Conservation (phyloP, 2,888 invertebrate species). For the Tiliacea aurago region DNA sequence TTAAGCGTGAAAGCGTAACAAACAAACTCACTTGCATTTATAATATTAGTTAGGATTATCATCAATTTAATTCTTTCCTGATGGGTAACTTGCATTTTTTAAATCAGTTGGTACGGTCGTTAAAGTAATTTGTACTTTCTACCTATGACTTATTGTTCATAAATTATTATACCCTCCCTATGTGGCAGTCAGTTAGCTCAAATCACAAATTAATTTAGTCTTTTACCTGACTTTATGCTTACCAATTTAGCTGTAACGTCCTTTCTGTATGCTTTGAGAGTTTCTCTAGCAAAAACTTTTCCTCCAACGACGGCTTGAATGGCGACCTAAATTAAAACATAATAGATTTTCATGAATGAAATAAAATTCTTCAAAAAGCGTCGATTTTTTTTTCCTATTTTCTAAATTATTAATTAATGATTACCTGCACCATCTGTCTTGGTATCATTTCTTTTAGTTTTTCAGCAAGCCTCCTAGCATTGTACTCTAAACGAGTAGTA, state of each 20-base stretch:
- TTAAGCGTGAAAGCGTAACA: too few species aligned
- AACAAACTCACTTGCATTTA: too few species aligned
- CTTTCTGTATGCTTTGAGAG: slow-evolving; percentile 96
- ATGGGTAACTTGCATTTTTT: not conserved
- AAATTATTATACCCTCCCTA: not conserved
- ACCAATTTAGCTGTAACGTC: slow-evolving; percentile 98
- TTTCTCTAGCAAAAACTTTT: slow-evolving; percentile 96
- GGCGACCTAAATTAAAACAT: slow-evolving; percentile 90
- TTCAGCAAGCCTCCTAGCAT: slow-evolving; percentile 93
- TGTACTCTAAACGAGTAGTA: slow-evolving; percentile 91
- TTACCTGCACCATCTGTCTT: slow-evolving; percentile 94
- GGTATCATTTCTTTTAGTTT: slow-evolving; percentile 96
- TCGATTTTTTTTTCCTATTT: too few species aligned
- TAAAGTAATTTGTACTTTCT: not conserved
- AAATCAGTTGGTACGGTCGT: not conserved
- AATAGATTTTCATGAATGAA: not conserved
- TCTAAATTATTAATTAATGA: not conserved
- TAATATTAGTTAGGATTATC: not conserved
- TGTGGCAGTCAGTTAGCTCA: not conserved
- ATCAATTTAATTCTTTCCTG: too few species aligned
- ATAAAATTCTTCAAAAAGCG: not conserved
- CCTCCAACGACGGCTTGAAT: slow-evolving; percentile 96
- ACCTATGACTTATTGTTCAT: not conserved
- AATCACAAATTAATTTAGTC: not conserved
- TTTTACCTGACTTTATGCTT: slow-evolving; percentile 75